Evolutionary conservation across 2,113 vertebrate species (phyloP).

Genomic region (Elephantulus edwardii): DNA sequence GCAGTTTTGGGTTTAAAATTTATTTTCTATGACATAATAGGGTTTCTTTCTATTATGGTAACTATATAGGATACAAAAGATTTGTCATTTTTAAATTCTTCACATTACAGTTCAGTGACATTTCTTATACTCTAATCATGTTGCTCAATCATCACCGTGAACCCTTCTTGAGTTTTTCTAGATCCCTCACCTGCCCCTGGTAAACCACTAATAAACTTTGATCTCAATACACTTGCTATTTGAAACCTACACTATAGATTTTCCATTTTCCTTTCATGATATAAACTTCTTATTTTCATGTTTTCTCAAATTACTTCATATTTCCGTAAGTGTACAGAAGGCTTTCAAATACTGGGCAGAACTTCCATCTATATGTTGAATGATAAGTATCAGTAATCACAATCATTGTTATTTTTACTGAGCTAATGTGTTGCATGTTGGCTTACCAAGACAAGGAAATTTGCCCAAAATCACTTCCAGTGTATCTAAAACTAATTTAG

Average conservation of each 20-base stretch:
- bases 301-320: neutral
- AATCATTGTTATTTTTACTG: neutral
- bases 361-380: neutral
- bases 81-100: neutral
- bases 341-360: neutral
- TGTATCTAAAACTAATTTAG: neutral
- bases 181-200: neutral
- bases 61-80: neutral
- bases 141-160: neutral
- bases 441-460: neutral
- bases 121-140: neutral
- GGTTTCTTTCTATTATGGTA: neutral
- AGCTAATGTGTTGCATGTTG: neutral
- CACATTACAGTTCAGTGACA: neutral
- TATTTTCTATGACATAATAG: neutral
- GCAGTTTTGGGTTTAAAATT: neutral
- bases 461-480: neutral
- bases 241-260: neutral
- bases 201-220: neutral
- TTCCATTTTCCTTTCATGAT: neutral
- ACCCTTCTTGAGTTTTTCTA: neutral
- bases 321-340: neutral
- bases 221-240: neutral
- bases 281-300: neutral
- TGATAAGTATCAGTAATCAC: neutral